These are phyloP conservation scores for Dioctria linearis DNA, from an alignment of 2,888 invertebrate genomes.

Conservation along the genomic window DNA sequence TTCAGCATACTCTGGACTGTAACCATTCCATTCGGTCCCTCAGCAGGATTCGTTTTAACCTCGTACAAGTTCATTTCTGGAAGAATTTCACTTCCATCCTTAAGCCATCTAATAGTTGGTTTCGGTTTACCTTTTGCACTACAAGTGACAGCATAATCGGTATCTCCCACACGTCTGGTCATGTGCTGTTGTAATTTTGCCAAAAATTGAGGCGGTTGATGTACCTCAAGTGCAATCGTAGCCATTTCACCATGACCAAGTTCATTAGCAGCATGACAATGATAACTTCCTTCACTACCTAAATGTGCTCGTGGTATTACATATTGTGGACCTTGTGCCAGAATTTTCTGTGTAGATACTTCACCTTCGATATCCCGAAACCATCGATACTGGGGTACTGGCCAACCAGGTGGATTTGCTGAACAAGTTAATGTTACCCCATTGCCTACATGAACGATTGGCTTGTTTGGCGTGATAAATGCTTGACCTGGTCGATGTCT, in stretches of 20 bases:
- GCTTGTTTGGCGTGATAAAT: slow-evolving; percentile 85
- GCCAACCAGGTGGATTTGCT: slow-evolving; percentile 93
- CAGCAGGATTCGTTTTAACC: slow-evolving; percentile 83
- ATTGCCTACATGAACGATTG: slow-evolving; percentile 87
- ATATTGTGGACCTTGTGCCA: slow-evolving; percentile 86
- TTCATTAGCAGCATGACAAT: slow-evolving; percentile 92
- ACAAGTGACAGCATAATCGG: slow-evolving; percentile 85
- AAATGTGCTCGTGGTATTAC: slow-evolving; percentile 89
- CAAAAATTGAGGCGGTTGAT: slow-evolving; percentile 89
- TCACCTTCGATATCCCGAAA: slow-evolving; percentile 83
- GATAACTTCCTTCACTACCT: slow-evolving; percentile 89
- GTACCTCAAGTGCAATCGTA: slow-evolving; percentile 87
- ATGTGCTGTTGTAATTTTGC: slow-evolving; percentile 87
- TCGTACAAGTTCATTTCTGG: slow-evolving; percentile 85
- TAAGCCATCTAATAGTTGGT: slow-evolving; percentile 88
- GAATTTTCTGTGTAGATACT: slow-evolving; percentile 76
- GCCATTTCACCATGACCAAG: slow-evolving; percentile 89
- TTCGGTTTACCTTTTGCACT: slow-evolving; percentile 91
- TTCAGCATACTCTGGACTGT: slow-evolving; percentile 87
- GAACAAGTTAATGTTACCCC: slow-evolving; percentile 88
- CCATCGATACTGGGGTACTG: slow-evolving; percentile 91
- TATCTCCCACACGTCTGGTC: slow-evolving; percentile 84
- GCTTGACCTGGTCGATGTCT: slow-evolving; percentile 90
- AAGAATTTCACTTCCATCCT: slow-evolving; percentile 85
- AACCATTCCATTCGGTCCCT: slow-evolving; percentile 84